These are phyloP conservation scores for Heliconius charithonia DNA, from an alignment of 2,888 invertebrate species.

Conservation along the genomic window DNA sequence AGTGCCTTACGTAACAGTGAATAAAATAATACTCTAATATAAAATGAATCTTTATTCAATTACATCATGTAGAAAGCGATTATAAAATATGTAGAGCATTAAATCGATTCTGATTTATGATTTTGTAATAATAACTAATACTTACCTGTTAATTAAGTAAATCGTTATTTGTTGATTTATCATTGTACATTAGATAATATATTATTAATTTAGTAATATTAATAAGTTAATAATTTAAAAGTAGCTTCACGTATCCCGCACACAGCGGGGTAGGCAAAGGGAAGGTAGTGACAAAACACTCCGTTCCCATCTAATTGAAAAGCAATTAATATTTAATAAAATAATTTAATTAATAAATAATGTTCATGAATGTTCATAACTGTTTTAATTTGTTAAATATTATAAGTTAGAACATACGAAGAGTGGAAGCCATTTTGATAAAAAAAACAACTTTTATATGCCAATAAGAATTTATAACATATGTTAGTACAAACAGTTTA, in stretches of 20 bases:
- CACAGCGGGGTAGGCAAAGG: no score
- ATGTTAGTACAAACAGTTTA: not conserved
- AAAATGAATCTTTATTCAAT: not conserved
- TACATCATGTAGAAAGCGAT: not conserved
- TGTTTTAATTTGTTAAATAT: not conserved
- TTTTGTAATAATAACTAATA: not conserved
- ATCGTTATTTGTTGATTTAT: not conserved
- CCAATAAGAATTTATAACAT: not conserved
- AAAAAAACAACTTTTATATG: not conserved
- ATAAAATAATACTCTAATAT: constrained; percentile 12
- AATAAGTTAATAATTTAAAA: not conserved
- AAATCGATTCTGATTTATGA: not conserved
- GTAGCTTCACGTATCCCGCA: no score
- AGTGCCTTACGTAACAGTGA: constrained; percentile 34
- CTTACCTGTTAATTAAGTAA: not conserved
- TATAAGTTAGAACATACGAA: not conserved
- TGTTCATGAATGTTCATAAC: not conserved
- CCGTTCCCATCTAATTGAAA: not conserved
- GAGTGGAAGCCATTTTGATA: not conserved
- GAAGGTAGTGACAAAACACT: no score
- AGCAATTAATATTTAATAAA: not conserved
- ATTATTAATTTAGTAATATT: no score
- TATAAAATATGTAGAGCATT: not conserved
- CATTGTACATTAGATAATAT: not conserved
- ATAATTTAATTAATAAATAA: not conserved